A percentile compares a stretch with the other conserved stretches of the same genome.
phyloP scores from a whole-genome alignment of 1,140 invertebrate species.

The Apis florea region DNA sequence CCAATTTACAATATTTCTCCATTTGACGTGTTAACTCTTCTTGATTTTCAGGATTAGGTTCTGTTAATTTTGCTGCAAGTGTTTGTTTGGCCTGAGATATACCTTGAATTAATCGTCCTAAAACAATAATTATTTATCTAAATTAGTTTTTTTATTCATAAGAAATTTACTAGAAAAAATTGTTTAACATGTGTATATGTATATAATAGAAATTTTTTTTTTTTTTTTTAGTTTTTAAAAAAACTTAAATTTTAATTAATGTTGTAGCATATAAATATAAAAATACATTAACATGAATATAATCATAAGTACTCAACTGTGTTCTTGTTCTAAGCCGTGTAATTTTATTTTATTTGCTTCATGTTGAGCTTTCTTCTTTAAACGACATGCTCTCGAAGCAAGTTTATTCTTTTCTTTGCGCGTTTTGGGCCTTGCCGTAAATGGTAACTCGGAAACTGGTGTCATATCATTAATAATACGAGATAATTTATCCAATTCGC shows the following conservation, averaged over 20 bases:
- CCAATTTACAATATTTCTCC: conserved; percentile 83
- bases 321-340: conserved; percentile 95
- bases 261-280: too few relatives aligned
- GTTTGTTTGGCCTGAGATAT: conserved; percentile 85
- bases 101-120: conserved; percentile 85
- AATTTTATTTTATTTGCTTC: conserved; percentile 98
- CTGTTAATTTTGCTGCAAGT: conserved; percentile 83
- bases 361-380: conserved; percentile 97
- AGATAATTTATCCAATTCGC: conserved; percentile 94
- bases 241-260: neutral
- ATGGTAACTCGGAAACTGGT: conserved; percentile 95
- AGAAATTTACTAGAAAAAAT: conserved; percentile 24
- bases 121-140: conserved; percentile 56
- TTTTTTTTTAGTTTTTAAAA: neutral
- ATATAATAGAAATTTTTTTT: neutral
- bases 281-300: neutral
- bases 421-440: conserved; percentile 93
- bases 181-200: conserved; percentile 8
- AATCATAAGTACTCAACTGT: conserved; percentile 83
- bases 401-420: conserved; percentile 99
- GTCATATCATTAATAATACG: conserved; percentile 97
- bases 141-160: neutral
- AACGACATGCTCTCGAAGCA: conserved; percentile 95
- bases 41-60: conserved; percentile 80
- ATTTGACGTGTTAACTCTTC: conserved; percentile 85